Percentiles rank a stretch among this genome's conserved stretches.
phyloP scores from a whole-genome alignment of 2,113 vertebrate species.

The Brachirus orientalis region DNA sequence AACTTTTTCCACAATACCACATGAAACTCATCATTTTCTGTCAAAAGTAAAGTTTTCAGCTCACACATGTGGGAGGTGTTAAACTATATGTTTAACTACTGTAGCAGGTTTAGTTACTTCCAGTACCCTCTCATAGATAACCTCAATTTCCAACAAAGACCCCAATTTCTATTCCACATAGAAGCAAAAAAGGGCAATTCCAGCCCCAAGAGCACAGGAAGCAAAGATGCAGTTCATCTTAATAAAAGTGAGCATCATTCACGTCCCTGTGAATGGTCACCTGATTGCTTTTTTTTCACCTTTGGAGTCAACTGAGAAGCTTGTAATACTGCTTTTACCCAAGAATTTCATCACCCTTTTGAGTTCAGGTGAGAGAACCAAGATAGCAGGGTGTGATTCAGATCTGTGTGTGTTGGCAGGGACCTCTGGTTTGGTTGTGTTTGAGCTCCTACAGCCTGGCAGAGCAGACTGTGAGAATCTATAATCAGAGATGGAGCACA shows the following conservation, averaged over 20 bases:
- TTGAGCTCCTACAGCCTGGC: neutral
- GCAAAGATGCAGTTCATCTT: constrained; percentile 37
- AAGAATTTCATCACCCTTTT: constrained; percentile 28
- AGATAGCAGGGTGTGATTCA: constrained; percentile 7
- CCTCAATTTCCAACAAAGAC: constrained; percentile 39
- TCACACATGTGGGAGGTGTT: neutral
- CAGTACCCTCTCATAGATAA: neutral
- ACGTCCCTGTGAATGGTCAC: constrained; percentile 13
- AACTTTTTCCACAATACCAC: too few species aligned
- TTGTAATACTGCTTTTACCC: constrained; percentile 1
- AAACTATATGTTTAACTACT: constrained; percentile 1
- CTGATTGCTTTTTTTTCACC: constrained; percentile 39
- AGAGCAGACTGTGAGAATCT: neutral
- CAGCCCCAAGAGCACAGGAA: neutral
- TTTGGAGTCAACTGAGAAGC: neutral
- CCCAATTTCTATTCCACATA: constrained; percentile 21
- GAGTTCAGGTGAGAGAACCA: constrained; percentile 1
- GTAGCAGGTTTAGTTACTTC: neutral
- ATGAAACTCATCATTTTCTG: too few species aligned
- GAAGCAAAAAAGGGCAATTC: constrained; percentile 34
- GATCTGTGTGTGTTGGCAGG: neutral
- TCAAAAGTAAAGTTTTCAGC: too few species aligned
- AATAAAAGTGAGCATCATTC: neutral
- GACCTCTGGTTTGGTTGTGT: constrained; percentile 4
- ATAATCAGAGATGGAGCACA: constrained; percentile 1